phyloP scores from a whole-genome alignment of 2,797 vertebrate species.

The Trachops cirrhosus region DNA sequence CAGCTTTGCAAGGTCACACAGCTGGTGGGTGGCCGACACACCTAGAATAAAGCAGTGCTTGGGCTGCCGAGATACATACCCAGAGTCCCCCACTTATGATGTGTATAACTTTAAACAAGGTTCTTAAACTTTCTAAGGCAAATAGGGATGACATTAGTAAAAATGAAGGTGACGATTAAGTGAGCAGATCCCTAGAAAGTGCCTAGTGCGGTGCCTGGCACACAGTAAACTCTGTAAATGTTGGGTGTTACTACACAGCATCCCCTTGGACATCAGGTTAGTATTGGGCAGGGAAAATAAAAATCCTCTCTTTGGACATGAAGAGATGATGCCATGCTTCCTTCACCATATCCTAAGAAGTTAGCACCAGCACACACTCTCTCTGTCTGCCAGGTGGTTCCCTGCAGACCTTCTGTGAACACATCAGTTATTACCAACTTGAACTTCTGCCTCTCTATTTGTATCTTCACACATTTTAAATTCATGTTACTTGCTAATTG shows the following conservation, averaged over 20 bases:
- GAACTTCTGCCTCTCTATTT: conserved; percentile 81
- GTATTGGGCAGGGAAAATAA: neutral
- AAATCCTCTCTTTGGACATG: neutral
- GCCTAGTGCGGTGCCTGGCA: neutral
- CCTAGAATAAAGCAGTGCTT: neutral
- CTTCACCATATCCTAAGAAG: conserved; percentile 43
- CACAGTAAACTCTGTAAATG: neutral
- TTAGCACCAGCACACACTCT: neutral
- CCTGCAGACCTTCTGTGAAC: conserved; percentile 80
- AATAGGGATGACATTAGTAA: neutral
- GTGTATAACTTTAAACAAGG: neutral
- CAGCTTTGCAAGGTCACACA: neutral
- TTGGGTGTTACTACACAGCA: neutral
- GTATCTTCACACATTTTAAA: conserved; percentile 80
- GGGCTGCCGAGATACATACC: neutral
- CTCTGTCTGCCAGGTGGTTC: conserved; percentile 66
- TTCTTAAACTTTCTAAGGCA: neutral
- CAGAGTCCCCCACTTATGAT: neutral
- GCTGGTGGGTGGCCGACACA: neutral
- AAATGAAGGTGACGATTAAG: neutral
- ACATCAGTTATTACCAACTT: conserved; percentile 74
- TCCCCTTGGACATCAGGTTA: neutral
- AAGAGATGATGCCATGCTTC: neutral
- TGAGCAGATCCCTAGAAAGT: neutral
- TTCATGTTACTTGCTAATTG: conserved; percentile 74